Evolutionary conservation across 2,113 vertebrate species (phyloP).

Genomic region (Zapus hudsonius): DNA sequence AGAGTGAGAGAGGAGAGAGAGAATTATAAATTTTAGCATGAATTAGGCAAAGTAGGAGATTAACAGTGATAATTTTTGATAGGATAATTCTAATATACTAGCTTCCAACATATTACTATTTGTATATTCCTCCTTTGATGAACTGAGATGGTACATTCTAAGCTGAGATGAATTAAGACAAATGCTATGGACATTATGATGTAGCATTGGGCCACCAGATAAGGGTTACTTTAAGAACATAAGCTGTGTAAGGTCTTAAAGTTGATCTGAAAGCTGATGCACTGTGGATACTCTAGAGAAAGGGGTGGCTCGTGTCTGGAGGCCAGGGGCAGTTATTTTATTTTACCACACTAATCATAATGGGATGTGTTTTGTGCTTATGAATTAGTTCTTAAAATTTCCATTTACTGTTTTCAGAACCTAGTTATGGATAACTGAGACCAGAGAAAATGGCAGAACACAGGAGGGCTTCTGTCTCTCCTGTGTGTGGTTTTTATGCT

Average conservation of each 20-base stretch:
- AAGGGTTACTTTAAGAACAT: not conserved
- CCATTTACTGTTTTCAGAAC: not conserved
- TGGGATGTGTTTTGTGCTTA: not conserved
- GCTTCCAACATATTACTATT: not conserved
- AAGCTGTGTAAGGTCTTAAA: not conserved
- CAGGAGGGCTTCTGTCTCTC: not conserved
- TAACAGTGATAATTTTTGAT: not conserved
- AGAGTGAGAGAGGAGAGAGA: too few relatives aligned
- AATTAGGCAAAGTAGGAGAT: not conserved
- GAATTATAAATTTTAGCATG: not conserved
- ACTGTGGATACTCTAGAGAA: not conserved
- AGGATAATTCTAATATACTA: not conserved
- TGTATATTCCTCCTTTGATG: not conserved
- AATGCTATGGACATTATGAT: not conserved
- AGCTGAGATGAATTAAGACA: not conserved
- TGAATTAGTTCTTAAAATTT: not conserved
- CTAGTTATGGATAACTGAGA: not conserved
- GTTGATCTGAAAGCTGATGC: not conserved
- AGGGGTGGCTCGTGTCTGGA: not conserved
- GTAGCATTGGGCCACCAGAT: not conserved
- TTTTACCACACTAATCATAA: not conserved
- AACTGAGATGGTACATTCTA: not conserved
- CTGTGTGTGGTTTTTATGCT: not conserved
- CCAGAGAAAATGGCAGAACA: not conserved
- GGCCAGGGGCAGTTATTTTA: not conserved